phyloP scores from a whole-genome alignment of 2,797 vertebrate species.

The Sebastes kiyomatsui region DNA sequence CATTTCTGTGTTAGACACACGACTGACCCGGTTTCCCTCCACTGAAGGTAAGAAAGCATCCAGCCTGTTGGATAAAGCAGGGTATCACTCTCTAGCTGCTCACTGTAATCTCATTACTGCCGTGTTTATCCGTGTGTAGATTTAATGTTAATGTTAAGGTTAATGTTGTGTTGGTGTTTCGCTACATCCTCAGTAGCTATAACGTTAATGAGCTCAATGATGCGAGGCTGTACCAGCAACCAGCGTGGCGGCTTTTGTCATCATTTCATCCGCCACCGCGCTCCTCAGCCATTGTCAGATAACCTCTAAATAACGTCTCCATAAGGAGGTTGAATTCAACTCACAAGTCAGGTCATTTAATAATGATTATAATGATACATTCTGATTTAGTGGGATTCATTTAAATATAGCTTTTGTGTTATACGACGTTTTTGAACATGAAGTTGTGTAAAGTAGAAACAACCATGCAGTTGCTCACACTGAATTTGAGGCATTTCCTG shows the following conservation, averaged over 20 bases:
- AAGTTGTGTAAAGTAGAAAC: neutral
- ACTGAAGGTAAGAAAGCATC: constrained; percentile 65
- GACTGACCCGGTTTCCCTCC: neutral
- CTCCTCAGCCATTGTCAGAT: neutral
- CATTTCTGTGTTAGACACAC: constrained; percentile 50
- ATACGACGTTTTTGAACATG: neutral
- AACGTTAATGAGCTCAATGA: constrained; percentile 23
- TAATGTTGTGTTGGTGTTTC: constrained; percentile 24
- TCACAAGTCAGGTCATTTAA: neutral
- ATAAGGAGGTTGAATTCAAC: fast-evolving
- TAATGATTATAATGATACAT: fast-evolving
- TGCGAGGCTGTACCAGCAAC: neutral
- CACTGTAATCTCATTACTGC: constrained; percentile 22
- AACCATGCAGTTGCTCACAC: neutral
- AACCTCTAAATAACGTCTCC: neutral
- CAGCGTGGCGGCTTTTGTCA: constrained; percentile 51
- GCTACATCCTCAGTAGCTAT: constrained; percentile 6
- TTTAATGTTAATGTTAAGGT: neutral
- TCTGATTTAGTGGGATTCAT: fast-evolving
- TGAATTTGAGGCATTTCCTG: neutral
- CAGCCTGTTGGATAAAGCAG: constrained; percentile 20
- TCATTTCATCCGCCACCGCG: neutral
- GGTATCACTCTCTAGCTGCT: constrained; percentile 32
- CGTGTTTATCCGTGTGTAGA: constrained; percentile 31
- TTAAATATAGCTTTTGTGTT: neutral